Base-by-base conservation (phyloP, 2,888 invertebrate species). In the Aelia acuminata region DNA sequence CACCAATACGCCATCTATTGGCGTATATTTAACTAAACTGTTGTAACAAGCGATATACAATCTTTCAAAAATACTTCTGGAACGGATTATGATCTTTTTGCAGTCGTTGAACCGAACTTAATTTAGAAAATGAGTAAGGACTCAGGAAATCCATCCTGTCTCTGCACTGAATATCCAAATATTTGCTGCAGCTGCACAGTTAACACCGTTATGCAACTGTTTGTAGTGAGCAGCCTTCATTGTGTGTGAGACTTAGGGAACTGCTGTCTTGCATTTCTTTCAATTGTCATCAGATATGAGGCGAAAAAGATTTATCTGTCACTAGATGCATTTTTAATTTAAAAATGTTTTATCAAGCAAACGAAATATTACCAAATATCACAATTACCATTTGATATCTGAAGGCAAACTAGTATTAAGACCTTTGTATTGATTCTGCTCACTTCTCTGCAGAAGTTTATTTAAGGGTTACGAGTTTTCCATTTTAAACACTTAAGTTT, bases 171-270 rank as follows among this genome's bases (percentile, higher is more conserved):
- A 31, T 63, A 31, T 63, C 18, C 63, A 63, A 63, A 63, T 63
- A 63, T 63, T 63, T 63, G 31, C 63, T 63, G 63, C 63, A 63
- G 63, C 63, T 63, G 63, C 31, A 31, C 63, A 63, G 31, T 63
- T 63, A 63, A 35, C 63, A 63, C 63, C 31, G 18, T 63, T 63
- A 63, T 63, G 63, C 63, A 63, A 63, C 63, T 63, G 57, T 63
- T 63, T 63, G 63, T 63, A 63, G 63, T 63, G 31, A 26, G 31
- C 18, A 31, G 31, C 31, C 18, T 31, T 63, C 57, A 57, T 57
- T 31, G 31, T 63, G 63, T 31, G 31, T 63, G 63, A 31, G 31
- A 63, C 31, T 31, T 63, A 31, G 5, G 63, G 31, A 63, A 63
- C 26, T 5, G 18, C 31, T 63, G 20, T 35, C 18, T 63, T 15